Evolutionary conservation across 1,140 invertebrate genomes (phyloP).

Genomic region (Aphidius gifuensis): DNA sequence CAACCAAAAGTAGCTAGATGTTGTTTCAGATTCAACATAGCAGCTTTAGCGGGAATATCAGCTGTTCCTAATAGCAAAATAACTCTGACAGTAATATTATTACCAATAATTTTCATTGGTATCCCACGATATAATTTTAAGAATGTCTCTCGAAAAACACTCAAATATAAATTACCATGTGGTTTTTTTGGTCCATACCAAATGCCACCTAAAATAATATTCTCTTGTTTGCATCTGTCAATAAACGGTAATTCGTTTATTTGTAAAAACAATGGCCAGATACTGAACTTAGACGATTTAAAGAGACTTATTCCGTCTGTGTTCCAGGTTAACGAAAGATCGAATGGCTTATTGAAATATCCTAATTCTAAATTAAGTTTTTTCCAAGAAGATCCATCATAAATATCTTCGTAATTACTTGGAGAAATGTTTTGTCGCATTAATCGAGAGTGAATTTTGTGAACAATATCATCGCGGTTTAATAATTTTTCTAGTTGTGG

Average conservation of each 20-base stretch:
- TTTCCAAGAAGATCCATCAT: too few relatives aligned
- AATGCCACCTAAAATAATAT: slow-evolving; percentile 7
- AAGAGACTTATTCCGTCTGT: slow-evolving; percentile 16
- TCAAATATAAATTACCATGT: not conserved
- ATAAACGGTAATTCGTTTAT: slow-evolving; percentile 22
- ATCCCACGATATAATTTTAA: not conserved
- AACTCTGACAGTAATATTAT: slow-evolving; percentile 5
- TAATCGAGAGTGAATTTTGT: too few relatives aligned
- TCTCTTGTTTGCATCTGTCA: slow-evolving; percentile 10
- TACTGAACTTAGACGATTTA: slow-evolving; percentile 11
- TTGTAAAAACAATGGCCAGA: slow-evolving; percentile 7
- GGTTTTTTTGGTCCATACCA: slow-evolving; percentile 21
- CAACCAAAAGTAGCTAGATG: slow-evolving; percentile 15
- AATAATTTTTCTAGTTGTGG: too few relatives aligned
- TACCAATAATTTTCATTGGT: not conserved
- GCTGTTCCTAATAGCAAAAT: slow-evolving; percentile 15
- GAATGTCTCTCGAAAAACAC: not conserved
- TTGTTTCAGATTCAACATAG: slow-evolving; percentile 18
- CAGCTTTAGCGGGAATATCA: slow-evolving; percentile 16
- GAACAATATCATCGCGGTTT: too few relatives aligned
- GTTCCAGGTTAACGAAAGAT: slow-evolving; percentile 18
- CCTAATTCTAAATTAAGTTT: not conserved
- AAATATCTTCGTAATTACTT: too few relatives aligned
- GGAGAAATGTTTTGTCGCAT: too few relatives aligned
- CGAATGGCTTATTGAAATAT: not conserved